These are phyloP conservation scores for Leucophora obtusa DNA, from an alignment of 2,888 invertebrate genomes.

Conservation along the genomic window DNA sequence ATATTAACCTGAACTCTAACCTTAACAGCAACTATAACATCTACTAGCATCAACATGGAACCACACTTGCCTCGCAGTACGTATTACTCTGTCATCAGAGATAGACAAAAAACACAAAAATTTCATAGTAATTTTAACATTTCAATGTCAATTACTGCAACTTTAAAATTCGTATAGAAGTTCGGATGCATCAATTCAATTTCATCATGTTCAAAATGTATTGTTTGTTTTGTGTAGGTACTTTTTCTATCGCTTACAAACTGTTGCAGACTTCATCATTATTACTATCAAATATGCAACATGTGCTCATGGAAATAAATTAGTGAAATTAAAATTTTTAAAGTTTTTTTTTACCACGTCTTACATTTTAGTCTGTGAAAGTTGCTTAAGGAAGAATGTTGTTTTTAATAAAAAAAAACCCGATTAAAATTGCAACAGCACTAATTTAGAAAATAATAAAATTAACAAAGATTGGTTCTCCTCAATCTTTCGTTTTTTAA, in stretches of 20 bases:
- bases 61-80: neutral
- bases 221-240: conserved; percentile 14
- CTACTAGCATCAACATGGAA: neutral
- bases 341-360: too few relatives aligned
- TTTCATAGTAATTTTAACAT: conserved; percentile 48
- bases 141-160: conserved; percentile 60
- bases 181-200: conserved; percentile 41
- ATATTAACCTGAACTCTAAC: conserved; percentile 30
- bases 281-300: neutral
- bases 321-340: too few relatives aligned
- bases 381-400: too few relatives aligned
- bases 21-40: neutral
- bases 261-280: conserved; percentile 6
- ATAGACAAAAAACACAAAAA: conserved; percentile 10
- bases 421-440: too few relatives aligned
- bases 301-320: neutral
- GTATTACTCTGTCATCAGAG: neutral
- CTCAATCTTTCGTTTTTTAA: too few relatives aligned
- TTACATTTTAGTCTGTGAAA: too few relatives aligned
- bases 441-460: too few relatives aligned
- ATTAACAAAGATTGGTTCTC: too few relatives aligned
- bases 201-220: conserved; percentile 30
- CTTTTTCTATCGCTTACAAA: neutral
- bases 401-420: too few relatives aligned
- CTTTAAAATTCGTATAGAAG: conserved; percentile 36